Evolutionary conservation across 2,888 invertebrate species (phyloP), one percentile per base, ranked within the genome.

Genomic region (Holacanthella duospinosa): DNA sequence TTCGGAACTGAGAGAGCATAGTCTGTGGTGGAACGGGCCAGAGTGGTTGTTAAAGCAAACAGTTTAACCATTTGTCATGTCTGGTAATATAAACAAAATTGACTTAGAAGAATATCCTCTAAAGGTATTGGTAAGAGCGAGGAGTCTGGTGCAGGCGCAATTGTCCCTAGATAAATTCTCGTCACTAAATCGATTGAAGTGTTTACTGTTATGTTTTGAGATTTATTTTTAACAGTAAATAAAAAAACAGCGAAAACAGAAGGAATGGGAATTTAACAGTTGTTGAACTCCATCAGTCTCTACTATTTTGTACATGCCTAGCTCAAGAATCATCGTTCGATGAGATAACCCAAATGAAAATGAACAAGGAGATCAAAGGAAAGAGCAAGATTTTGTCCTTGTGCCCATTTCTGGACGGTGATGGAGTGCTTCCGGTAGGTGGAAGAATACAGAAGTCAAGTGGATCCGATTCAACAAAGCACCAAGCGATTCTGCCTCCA

Each of bases 361-460:
- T 16, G 16, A 16, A 16, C 16, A 12, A 12, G 36, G 16, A 16
- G 6, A 6, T 36, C 36, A 16, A 36, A 6, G 16, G 9, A 6
- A 6, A 36, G 16, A 36, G 36, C 16, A 36, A 36, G 36, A 36
- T 36, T 12, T 12, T 12, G 21, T 53, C 25, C 21, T 36, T 67
- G 24, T 24, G 43, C 53, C 69, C 68, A 43, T 68, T 68, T 60
- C 6, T 72, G 1, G 68, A 72, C 57, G 29, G 62, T 1, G 29
- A 56, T 3, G 60, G 59, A 19, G 24, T 72, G n/a, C 56, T 63
- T 19, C 36, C 68, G 59, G 66, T 72, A 2, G 72, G 69, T 21
- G 71, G 68, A 19, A 48, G 72, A 59, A 55, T 72, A 21, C 21
- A 48, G 24, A 44, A 71, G 53, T 55, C 68, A 4, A 29, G 43